phyloP scores from a whole-genome alignment of 2,797 vertebrate species.

The Poeciliopsis turneri region DNA sequence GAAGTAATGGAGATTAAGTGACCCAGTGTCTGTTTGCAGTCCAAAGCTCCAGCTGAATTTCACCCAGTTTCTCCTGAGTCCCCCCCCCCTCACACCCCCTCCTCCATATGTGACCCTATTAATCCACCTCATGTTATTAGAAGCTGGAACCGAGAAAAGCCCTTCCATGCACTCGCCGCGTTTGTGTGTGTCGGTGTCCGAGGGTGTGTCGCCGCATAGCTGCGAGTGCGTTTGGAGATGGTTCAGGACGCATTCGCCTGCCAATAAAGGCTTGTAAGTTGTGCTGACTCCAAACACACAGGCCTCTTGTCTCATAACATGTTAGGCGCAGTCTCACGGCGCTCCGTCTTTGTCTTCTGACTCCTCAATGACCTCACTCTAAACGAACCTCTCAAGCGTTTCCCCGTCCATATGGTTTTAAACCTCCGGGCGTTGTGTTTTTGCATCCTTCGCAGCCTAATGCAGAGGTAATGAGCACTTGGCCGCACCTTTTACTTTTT shows the following conservation, averaged over 20 bases:
- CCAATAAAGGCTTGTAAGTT: slow-evolving; percentile 46
- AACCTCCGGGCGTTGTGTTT: slow-evolving; percentile 10
- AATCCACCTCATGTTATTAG: slow-evolving; percentile 66
- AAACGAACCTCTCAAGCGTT: slow-evolving; percentile 18
- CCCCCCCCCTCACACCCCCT: not conserved
- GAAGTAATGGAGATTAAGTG: slow-evolving; percentile 68
- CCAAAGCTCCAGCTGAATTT: slow-evolving; percentile 73
- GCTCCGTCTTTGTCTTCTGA: slow-evolving; percentile 21
- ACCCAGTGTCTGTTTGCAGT: slow-evolving; percentile 62
- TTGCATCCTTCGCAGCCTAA: slow-evolving; percentile 20
- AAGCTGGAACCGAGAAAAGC: slow-evolving; percentile 41
- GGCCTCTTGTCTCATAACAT: slow-evolving; percentile 47
- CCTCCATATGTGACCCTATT: slow-evolving; percentile 57
- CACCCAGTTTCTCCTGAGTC: slow-evolving; percentile 64
- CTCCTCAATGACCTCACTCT: slow-evolving; percentile 40
- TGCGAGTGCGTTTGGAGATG: slow-evolving; percentile 47
- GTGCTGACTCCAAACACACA: slow-evolving; percentile 45
- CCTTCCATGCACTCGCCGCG: slow-evolving; percentile 20
- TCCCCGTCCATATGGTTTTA: slow-evolving; percentile 23
- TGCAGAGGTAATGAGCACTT: slow-evolving; percentile 3
- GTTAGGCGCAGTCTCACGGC: slow-evolving; percentile 17
- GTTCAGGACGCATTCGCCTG: slow-evolving; percentile 39
- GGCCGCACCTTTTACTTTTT: slow-evolving; percentile 9
- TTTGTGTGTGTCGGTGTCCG: slow-evolving; percentile 22
- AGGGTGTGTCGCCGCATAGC: slow-evolving; percentile 40